Conservation (phyloP, 2,888 invertebrate species). For the Noctua janthina region DNA sequence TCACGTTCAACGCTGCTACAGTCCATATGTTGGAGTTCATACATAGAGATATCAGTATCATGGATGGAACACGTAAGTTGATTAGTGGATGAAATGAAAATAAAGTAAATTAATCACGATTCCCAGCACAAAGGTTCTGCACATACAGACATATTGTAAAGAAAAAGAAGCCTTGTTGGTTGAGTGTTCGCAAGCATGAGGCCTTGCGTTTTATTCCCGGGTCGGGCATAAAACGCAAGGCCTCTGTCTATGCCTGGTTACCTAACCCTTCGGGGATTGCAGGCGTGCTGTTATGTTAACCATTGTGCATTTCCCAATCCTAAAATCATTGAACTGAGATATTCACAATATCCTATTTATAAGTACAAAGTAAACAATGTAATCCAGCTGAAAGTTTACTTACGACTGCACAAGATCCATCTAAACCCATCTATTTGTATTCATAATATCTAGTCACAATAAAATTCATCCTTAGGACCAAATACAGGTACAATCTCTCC, state of each 20-base stretch:
- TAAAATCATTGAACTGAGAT: neutral
- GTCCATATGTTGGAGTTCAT: slow-evolving; percentile 78
- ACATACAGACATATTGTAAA: neutral
- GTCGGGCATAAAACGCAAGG: neutral
- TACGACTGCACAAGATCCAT: neutral
- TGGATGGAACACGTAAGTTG: slow-evolving; percentile 79
- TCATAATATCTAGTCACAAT: neutral
- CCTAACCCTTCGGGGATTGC: neutral
- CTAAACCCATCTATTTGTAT: neutral
- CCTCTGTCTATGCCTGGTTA: too few relatives aligned
- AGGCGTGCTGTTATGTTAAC: neutral
- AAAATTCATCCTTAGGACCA: neutral
- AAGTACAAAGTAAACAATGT: neutral
- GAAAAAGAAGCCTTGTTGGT: neutral
- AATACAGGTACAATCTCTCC: neutral
- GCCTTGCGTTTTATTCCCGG: neutral
- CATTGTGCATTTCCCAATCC: neutral
- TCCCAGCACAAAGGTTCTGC: neutral
- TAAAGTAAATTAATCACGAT: neutral
- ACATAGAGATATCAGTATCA: slow-evolving; percentile 77
- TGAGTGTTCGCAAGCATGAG: neutral
- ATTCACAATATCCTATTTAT: neutral
- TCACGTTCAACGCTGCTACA: slow-evolving; percentile 75
- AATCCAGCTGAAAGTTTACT: neutral
- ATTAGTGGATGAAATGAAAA: neutral